A percentile compares a stretch with the other conserved stretches of the same genome.
phyloP scores from a whole-genome alignment of 2,797 vertebrate genomes.

The Melanotaenia trifasciata region DNA sequence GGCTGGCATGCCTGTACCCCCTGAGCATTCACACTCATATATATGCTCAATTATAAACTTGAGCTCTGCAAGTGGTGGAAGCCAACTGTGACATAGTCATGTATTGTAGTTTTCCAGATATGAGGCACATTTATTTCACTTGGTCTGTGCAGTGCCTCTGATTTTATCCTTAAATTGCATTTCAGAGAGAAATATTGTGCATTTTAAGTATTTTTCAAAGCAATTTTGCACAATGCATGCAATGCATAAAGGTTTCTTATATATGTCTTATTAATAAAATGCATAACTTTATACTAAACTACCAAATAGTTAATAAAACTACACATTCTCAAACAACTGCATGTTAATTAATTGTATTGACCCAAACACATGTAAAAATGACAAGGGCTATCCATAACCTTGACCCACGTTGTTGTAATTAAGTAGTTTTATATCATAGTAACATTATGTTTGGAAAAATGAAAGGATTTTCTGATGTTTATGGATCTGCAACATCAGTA shows the following conservation, averaged over 20 bases:
- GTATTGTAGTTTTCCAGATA: no score
- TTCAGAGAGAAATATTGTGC: not conserved
- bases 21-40: conserved; percentile 8
- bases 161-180: not conserved
- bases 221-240: not conserved
- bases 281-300: not conserved
- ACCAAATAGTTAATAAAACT: not conserved
- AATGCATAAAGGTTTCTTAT: not conserved
- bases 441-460: no score
- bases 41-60: not conserved
- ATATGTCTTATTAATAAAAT: not conserved
- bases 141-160: not conserved
- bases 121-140: not conserved
- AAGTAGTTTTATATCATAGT: not conserved
- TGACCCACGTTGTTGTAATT: not conserved
- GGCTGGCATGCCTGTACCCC: conserved; percentile 28
- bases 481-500: not conserved
- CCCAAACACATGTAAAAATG: not conserved
- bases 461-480: not conserved
- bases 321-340: no score
- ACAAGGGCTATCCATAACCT: not conserved
- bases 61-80: not conserved
- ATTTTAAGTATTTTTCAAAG: not conserved
- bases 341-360: not conserved
- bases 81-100: not conserved